phyloP scores from a whole-genome alignment of 2,888 invertebrate genomes.

The Drosophila nigricruria region DNA sequence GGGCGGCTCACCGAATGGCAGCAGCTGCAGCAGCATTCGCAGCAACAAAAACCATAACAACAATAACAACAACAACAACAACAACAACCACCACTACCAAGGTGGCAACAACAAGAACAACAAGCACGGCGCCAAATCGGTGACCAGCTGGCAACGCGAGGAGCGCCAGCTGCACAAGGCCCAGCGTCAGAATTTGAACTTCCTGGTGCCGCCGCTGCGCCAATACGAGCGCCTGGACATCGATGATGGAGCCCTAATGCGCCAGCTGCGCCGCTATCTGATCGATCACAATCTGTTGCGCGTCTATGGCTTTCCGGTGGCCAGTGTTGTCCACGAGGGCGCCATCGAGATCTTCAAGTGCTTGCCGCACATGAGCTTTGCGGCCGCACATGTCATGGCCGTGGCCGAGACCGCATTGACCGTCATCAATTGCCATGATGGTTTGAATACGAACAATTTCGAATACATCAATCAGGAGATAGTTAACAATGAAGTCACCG shows the following conservation, averaged over 20 bases:
- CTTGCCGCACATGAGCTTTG: constrained; percentile 84
- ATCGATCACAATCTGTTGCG: constrained; percentile 88
- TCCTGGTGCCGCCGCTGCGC: constrained; percentile 82
- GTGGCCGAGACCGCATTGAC: constrained; percentile 43
- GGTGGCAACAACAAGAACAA: constrained; percentile 24
- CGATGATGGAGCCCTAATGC: constrained; percentile 87
- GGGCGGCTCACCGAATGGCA: constrained; percentile 73
- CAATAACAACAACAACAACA: constrained; percentile 14
- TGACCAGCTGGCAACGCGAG: constrained; percentile 17
- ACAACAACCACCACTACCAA: constrained; percentile 7
- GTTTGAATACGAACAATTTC: constrained; percentile 58
- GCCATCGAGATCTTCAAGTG: constrained; percentile 89
- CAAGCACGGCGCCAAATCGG: constrained; percentile 1
- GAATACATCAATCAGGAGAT: constrained; percentile 1
- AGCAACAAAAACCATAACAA: constrained; percentile 10
- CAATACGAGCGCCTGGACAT: constrained; percentile 83
- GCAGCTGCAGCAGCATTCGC: constrained; percentile 57
- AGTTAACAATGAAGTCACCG: background rate
- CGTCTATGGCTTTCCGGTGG: constrained; percentile 90
- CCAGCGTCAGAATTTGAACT: constrained; percentile 46
- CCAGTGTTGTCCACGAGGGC: constrained; percentile 87
- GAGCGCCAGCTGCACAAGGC: constrained; percentile 23
- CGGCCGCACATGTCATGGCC: constrained; percentile 50
- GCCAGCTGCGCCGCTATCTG: constrained; percentile 88
- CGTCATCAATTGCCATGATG: constrained; percentile 79